Conservation (phyloP, 2,113 vertebrate genomes). For the Microcebus griseorufus region DNA sequence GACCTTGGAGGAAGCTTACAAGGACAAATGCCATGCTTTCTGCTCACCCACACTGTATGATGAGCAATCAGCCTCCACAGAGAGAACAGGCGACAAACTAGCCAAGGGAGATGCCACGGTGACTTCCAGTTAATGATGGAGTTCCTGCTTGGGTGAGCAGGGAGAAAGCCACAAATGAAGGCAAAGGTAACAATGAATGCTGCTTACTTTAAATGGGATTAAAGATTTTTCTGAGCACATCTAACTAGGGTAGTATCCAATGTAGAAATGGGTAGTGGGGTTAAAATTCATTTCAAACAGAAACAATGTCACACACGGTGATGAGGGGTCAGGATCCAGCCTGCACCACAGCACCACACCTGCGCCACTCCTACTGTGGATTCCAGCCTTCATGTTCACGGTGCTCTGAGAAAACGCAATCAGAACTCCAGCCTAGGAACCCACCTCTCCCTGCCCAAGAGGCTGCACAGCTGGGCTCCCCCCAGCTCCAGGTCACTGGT, state of each 20-base stretch:
- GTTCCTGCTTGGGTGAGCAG: background rate
- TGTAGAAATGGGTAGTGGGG: background rate
- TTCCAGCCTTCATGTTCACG: background rate
- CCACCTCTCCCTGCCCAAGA: background rate
- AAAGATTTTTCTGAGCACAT: background rate
- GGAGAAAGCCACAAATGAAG: background rate
- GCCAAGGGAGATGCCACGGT: background rate
- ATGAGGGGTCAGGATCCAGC: background rate
- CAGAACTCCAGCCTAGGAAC: background rate
- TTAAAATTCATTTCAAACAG: conserved; percentile 32
- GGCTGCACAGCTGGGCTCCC: background rate
- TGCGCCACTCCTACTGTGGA: background rate
- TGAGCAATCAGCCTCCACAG: background rate
- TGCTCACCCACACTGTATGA: background rate
- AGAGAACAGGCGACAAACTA: background rate
- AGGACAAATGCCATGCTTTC: background rate
- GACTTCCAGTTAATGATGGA: background rate
- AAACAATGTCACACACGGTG: background rate
- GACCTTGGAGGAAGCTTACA: background rate
- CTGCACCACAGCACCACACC: background rate
- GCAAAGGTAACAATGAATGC: background rate
- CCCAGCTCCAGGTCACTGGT: background rate
- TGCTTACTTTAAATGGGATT: background rate
- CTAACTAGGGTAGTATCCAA: background rate
- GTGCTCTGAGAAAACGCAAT: background rate